Percentiles rank a stretch among this genome's conserved stretches.
Evolutionary conservation across 1,140 invertebrate genomes (phyloP).

Genomic region (Stegodyphus mimosarum): DNA sequence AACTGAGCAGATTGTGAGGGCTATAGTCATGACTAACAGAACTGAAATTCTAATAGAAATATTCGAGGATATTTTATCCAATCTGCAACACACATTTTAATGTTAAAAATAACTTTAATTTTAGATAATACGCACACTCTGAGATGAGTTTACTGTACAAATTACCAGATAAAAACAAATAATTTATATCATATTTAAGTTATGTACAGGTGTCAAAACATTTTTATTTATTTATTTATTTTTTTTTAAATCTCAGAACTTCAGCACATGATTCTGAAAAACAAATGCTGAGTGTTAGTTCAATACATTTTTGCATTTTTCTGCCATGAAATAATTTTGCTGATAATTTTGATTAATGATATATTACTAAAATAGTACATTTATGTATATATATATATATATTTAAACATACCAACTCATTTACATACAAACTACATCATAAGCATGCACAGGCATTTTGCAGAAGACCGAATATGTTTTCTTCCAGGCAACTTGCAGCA

Average conservation of each 20-base stretch:
- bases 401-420: background rate
- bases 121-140: too few species aligned
- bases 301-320: background rate
- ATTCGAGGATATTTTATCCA: too few species aligned
- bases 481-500: too few species aligned
- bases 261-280: background rate
- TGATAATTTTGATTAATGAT: background rate
- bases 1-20: too few species aligned
- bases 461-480: background rate
- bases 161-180: too few species aligned
- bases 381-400: constrained; percentile 4
- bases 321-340: background rate
- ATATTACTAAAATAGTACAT: constrained; percentile 4
- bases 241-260: background rate
- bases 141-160: too few species aligned
- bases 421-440: background rate
- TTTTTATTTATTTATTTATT: background rate
- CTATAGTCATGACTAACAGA: too few species aligned
- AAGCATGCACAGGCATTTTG: background rate
- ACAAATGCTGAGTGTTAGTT: background rate
- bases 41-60: too few species aligned
- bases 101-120: too few species aligned
- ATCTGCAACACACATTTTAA: too few species aligned
- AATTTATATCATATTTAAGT: too few species aligned
- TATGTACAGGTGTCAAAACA: constrained; percentile 1